A percentile compares a stretch with the other conserved stretches of the same genome.
Evolutionary conservation across 2,888 invertebrate genomes (phyloP).

Genomic region (Pseudococcus longispinus): DNA sequence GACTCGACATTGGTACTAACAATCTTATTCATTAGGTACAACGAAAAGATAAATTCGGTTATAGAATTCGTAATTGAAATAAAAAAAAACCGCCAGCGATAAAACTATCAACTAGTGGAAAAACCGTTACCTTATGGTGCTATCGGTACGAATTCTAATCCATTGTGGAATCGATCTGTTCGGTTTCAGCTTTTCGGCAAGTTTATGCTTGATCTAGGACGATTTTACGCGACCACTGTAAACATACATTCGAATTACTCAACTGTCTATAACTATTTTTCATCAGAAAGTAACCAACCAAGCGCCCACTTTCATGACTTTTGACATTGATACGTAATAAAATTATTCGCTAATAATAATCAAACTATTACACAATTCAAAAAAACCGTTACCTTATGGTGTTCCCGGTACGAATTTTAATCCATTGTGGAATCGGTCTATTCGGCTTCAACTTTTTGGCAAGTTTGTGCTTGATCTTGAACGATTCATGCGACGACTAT

Average conservation of each 20-base stretch:
- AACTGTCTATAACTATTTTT: no score
- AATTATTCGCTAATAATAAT: no score
- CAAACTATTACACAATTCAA: not conserved
- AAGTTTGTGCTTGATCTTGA: slow-evolving; percentile 96
- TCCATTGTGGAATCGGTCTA: slow-evolving; percentile 98
- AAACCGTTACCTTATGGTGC: slow-evolving; percentile 84
- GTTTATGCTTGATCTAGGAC: slow-evolving; percentile 95
- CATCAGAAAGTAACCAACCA: no score
- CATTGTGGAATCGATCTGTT: slow-evolving; percentile 99
- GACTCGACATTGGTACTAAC: no score
- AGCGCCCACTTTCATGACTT: no score
- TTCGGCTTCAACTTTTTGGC: slow-evolving; percentile 99
- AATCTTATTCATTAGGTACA: no score
- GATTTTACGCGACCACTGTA: slow-evolving; percentile 97
- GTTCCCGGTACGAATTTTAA: slow-evolving; percentile 97
- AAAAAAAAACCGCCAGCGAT: no score
- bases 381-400: slow-evolving; percentile 85
- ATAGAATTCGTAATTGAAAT: no score
- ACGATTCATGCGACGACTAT: slow-evolving; percentile 97
- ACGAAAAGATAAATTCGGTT: no score
- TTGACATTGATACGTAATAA: no score
- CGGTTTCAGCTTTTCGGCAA: slow-evolving; percentile 97
- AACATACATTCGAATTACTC: no score
- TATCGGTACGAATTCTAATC: slow-evolving; percentile 98
- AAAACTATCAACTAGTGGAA: no score